phyloP scores from a whole-genome alignment of 1,140 invertebrate species.

The Antheraea pernyi region DNA sequence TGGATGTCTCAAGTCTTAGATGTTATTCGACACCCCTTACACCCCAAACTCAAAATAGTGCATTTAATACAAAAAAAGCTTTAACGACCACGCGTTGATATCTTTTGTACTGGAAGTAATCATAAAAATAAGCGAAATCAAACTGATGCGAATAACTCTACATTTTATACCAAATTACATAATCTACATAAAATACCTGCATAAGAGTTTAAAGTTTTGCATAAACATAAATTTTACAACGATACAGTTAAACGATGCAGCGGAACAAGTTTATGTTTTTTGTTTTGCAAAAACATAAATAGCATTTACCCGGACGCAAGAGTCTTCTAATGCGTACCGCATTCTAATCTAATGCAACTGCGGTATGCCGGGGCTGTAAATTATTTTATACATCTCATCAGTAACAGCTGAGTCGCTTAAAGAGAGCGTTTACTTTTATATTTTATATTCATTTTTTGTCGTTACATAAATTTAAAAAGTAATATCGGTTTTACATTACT shows the following conservation, averaged over 20 bases:
- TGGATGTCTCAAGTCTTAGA: no score
- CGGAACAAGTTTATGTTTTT: background rate
- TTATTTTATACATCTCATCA: conserved; percentile 12
- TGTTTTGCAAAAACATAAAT: conserved; percentile 7
- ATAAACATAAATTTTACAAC: background rate
- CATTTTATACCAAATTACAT: background rate
- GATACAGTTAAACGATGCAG: background rate
- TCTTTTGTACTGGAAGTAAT: conserved; percentile 12
- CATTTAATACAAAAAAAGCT: background rate
- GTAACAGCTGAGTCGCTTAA: conserved; percentile 5
- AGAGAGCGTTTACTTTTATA: background rate
- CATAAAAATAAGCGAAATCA: background rate
- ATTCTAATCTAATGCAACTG: conserved; percentile 7
- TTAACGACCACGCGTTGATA: conserved; percentile 19
- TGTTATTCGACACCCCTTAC: no score
- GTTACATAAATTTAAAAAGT: conserved; percentile 2
- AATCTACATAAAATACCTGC: background rate
- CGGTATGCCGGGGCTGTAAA: conserved; percentile 7
- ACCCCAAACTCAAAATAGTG: background rate
- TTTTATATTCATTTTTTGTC: background rate
- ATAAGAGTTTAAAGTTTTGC: background rate
- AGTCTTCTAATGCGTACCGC: background rate
- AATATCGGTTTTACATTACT: conserved; percentile 1
- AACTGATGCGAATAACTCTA: background rate
- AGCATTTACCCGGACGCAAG: background rate